These are phyloP conservation scores for Crotalus tigris DNA, from an alignment of 2,113 vertebrate genomes.

Conservation along the genomic window DNA sequence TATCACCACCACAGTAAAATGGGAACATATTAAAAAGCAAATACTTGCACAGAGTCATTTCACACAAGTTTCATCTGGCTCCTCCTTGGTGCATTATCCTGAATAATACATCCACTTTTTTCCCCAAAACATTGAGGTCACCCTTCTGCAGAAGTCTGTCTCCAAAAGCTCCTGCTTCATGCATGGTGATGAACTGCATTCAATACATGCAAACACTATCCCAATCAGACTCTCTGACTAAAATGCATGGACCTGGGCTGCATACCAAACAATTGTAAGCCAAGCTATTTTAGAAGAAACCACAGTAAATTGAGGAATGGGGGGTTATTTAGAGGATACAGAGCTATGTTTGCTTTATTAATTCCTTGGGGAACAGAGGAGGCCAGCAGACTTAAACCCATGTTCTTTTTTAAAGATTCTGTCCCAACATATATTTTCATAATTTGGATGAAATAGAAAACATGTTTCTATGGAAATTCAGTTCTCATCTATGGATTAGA, in stretches of 20 bases:
- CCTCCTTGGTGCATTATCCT: not conserved
- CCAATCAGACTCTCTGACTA: not conserved
- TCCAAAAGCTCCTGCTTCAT: not conserved
- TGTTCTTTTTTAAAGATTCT: not conserved
- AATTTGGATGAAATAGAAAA: not conserved
- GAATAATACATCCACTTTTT: not conserved
- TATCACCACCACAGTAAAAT: not conserved
- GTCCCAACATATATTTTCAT: not conserved
- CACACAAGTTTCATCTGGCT: not conserved
- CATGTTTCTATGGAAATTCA: not conserved
- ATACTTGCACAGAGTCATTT: accelerated
- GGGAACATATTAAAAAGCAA: not conserved
- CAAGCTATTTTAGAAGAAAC: slow-evolving; percentile 4
- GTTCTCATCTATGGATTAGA: not conserved
- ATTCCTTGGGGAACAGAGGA: not conserved
- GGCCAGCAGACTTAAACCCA: not conserved
- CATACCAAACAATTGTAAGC: slow-evolving; percentile 2
- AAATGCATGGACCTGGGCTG: not conserved
- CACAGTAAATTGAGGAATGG: not conserved
- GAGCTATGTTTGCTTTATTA: not conserved
- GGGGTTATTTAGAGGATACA: not conserved
- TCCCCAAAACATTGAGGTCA: not conserved
- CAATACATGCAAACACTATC: slow-evolving; percentile 9
- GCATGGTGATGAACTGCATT: slow-evolving; percentile 5
- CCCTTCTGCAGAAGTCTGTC: not conserved